phyloP scores from a whole-genome alignment of 2,797 vertebrate genomes.

The Ctenopoma kingsleyae region DNA sequence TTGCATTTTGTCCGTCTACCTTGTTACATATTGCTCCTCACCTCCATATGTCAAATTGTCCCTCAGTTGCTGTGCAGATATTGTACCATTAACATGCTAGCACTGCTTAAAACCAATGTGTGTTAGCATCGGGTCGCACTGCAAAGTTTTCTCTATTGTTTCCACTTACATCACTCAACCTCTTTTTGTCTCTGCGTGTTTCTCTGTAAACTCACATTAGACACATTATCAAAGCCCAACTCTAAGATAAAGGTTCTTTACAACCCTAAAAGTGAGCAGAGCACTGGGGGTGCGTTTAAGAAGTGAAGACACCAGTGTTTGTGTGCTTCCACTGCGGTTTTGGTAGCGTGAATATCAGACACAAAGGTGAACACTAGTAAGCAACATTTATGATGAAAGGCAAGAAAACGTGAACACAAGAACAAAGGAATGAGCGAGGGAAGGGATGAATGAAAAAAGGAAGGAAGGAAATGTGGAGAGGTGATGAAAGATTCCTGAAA shows the following conservation, averaged over 20 bases:
- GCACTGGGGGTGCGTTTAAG: slow-evolving; percentile 22
- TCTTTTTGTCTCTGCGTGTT: slow-evolving; percentile 28
- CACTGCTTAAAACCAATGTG: slow-evolving; percentile 3
- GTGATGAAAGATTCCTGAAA: slow-evolving; percentile 62
- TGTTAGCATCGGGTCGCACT: background rate
- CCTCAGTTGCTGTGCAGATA: background rate
- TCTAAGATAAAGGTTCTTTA: slow-evolving; percentile 47
- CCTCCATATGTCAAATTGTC: slow-evolving; percentile 17
- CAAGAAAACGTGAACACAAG: background rate
- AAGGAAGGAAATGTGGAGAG: slow-evolving; percentile 61
- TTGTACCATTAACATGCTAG: background rate
- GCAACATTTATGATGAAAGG: slow-evolving; percentile 1
- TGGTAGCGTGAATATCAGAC: slow-evolving; percentile 12
- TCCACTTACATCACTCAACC: slow-evolving; percentile 18
- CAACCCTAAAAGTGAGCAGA: slow-evolving; percentile 29
- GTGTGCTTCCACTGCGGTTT: slow-evolving; percentile 23
- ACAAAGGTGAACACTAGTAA: slow-evolving; percentile 28
- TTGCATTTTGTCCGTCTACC: slow-evolving; percentile 39
- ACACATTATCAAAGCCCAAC: slow-evolving; percentile 68
- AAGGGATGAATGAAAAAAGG: slow-evolving; percentile 36
- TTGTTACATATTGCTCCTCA: slow-evolving; percentile 15
- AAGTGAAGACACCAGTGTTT: slow-evolving; percentile 4
- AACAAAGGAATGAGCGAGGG: slow-evolving; percentile 11
- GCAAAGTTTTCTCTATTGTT: background rate
- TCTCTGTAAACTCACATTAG: slow-evolving; percentile 56